Conservation (phyloP, 2,888 invertebrate genomes). For the Clivina fossor region DNA sequence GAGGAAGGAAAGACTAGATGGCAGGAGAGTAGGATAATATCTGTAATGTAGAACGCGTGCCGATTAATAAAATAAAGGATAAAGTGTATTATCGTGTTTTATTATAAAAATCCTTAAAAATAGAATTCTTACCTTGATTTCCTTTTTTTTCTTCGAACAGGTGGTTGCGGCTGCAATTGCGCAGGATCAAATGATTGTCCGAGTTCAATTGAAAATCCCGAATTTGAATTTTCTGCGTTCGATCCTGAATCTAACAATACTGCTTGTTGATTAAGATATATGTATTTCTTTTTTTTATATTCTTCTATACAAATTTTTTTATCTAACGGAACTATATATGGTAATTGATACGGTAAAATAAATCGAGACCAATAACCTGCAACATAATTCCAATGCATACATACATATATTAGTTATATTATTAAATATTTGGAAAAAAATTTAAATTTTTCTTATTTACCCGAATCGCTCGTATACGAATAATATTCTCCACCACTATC, state of each 20-base stretch:
- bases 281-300: slow-evolving; percentile 48
- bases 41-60: too few species aligned
- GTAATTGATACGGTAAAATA: slow-evolving; percentile 76
- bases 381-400: slow-evolving; percentile 44
- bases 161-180: slow-evolving; percentile 40
- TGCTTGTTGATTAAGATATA: slow-evolving; percentile 6
- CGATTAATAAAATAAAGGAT: too few species aligned
- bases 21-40: too few species aligned
- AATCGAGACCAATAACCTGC: slow-evolving; percentile 63
- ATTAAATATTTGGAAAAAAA: background rate
- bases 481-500: slow-evolving; percentile 69
- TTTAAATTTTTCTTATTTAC: slow-evolving; percentile 49
- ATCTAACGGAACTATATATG: slow-evolving; percentile 62
- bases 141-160: slow-evolving; percentile 2
- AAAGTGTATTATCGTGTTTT: too few species aligned
- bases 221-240: slow-evolving; percentile 11
- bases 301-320: slow-evolving; percentile 56
- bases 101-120: background rate
- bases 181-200: slow-evolving; percentile 41
- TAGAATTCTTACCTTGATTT: slow-evolving; percentile 1
- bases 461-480: slow-evolving; percentile 59
- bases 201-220: slow-evolving; percentile 38
- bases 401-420: background rate
- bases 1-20: too few species aligned
- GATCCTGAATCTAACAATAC: background rate